Evolutionary conservation across 1,140 invertebrate species (phyloP), one percentile per base, ranked within the genome.

Genomic region (Druon quercuslanigerum): DNA sequence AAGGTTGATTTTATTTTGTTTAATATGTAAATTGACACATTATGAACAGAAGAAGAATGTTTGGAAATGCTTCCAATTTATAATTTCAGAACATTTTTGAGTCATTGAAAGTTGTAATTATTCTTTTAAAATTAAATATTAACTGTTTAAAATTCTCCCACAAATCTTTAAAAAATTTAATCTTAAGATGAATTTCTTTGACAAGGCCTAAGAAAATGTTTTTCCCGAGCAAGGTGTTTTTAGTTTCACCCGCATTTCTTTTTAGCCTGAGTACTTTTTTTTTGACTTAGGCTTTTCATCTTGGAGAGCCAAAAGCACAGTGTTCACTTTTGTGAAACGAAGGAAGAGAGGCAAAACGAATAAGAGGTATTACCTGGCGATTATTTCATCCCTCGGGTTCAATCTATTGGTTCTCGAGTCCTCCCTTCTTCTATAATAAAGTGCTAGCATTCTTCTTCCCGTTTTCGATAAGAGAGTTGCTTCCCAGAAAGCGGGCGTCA

Each of bases 321-420:
- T 2, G 33, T 46, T 50, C 12, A 20, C 46, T 17, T 51, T 19
- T 12, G 20, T 6, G 3, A 51, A 51, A 72, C 6, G 51, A 20
- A 25, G 17, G 19, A 51, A 72, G 3, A 12, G 7, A 50, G 19
- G 46, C 50, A 17, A 50, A 33, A 51, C 4, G 5, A 33, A 5
- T 72, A 14, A 51, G 17, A 50, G 51, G 51, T 75, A 52, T 66
- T 16, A 70, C 3, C 54, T 51, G 51, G 57, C 70, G 74, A 66
- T 66, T 66, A 66, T 66, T 40, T 66, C 40, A 66, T 66, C 25
- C 60, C 60, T 46, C 40, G 13, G 60, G 60, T 66, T 66, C 60
- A 66, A 66, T 66, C 33, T 66, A 66, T 66, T 40, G 25, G 33
- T 66, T 20, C 13, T 40, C 60, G 60, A 40, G n/a, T 66, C 60